A percentile compares a stretch with the other conserved stretches of the same genome.
phyloP scores from a whole-genome alignment of 2,113 vertebrate genomes.

The Theristicus caerulescens region DNA sequence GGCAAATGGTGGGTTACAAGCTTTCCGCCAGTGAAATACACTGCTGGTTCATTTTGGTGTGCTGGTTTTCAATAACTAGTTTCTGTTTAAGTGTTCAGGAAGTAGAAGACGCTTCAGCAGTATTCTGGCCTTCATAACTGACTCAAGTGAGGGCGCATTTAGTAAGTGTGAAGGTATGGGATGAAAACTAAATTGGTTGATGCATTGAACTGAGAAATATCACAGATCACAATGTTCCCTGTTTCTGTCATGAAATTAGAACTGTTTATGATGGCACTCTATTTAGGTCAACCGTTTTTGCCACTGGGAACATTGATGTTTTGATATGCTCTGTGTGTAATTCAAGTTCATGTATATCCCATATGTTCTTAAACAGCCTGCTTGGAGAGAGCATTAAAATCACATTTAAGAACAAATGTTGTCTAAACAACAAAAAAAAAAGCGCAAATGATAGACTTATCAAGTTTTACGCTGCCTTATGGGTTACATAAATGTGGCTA shows the following conservation, averaged over 20 bases:
- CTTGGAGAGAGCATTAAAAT: not conserved
- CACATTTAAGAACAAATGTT: not conserved
- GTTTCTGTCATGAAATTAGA: not conserved
- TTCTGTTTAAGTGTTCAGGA: not conserved
- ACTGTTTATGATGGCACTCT: not conserved
- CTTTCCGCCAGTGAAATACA: not conserved
- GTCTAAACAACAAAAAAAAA: not conserved
- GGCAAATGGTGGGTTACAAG: not conserved
- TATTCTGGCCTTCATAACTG: not conserved
- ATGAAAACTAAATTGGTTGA: not conserved
- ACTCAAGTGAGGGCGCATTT: not conserved
- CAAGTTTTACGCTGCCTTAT: not conserved
- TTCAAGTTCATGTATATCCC: not conserved
- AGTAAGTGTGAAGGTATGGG: not conserved
- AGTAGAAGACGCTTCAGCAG: not conserved
- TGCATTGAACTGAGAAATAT: not conserved
- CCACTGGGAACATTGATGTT: not conserved
- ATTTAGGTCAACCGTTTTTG: conserved; percentile 17
- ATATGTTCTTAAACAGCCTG: not conserved
- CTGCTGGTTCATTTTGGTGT: not conserved
- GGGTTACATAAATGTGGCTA: not conserved
- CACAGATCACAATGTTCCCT: not conserved
- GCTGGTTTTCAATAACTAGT: not conserved
- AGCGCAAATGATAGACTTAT: not conserved
- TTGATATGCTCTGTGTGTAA: not conserved